Percentiles rank a stretch among this genome's conserved stretches.
Evolutionary conservation across 1,140 invertebrate species (phyloP).

Genomic region (Lepidurus arcticus): DNA sequence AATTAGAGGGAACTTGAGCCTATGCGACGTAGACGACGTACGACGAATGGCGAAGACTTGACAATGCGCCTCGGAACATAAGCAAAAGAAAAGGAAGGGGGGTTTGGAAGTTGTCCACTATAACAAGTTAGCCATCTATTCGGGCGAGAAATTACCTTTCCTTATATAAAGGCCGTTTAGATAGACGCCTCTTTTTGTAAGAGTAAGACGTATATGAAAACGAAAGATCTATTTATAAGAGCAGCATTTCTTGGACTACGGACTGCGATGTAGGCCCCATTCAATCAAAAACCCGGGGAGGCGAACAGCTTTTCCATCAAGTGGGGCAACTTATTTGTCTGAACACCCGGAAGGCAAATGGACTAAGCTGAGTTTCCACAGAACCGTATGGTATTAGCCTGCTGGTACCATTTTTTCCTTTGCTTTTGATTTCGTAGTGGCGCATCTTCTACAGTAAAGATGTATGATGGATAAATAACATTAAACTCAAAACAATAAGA

Average conservation of each 20-base stretch:
- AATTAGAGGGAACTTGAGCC: neutral
- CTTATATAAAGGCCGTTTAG: too few relatives aligned
- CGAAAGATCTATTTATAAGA: too few relatives aligned
- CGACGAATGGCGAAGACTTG: neutral
- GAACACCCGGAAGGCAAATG: neutral
- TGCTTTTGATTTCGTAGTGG: neutral
- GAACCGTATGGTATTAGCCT: neutral
- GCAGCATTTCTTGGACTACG: too few relatives aligned
- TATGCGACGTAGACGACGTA: neutral
- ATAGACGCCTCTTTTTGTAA: too few relatives aligned
- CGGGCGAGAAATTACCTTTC: too few relatives aligned
- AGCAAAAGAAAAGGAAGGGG: neutral
- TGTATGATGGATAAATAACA: neutral
- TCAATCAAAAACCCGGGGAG: slow-evolving; percentile 6
- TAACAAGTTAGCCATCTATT: too few relatives aligned
- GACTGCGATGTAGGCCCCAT: neutral
- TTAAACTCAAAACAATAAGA: too few relatives aligned
- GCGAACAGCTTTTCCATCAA: slow-evolving; percentile 18
- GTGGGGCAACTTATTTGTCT: slow-evolving; percentile 11
- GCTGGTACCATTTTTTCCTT: neutral
- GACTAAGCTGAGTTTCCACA: neutral
- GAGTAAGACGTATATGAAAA: too few relatives aligned
- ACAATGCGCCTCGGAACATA: neutral
- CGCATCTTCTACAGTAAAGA: neutral
- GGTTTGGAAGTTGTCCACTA: too few relatives aligned